Evolutionary conservation across 2,113 vertebrate species (phyloP), one percentile per base, ranked within the genome.

Genomic region (Sula dactylatra): DNA sequence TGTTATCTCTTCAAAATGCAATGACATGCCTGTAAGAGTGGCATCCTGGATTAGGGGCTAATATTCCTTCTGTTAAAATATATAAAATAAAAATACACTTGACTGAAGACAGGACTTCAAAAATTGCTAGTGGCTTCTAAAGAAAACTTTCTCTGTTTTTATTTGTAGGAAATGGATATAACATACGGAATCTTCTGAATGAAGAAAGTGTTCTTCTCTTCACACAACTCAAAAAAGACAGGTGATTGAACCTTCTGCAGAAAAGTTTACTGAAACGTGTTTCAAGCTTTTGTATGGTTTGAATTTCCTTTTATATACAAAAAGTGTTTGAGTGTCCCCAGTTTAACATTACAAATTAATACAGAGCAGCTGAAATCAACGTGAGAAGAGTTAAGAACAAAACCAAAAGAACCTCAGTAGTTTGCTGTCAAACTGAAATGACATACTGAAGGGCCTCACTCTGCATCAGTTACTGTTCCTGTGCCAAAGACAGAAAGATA

Each of bases 111-210:
- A 40, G 32, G 44, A 62, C 34, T 82, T 91, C 10, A 84, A 21
- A 85, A 88, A 71, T 38, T 42, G 13, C 22, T 66, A 12, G 19
- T 67, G 40, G 18, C 47, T 80, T 76, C 56, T 95, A 78, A 96
- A 66, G 36, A 44, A 85, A 92, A 49, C 17, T 38, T 52, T 40
- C 4, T 93, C 14, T 96, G 66, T 34, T 86, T 94, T 96, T 92
- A 13, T 86, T 97, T 95, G 52, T 91, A 98, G 98, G 98, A 96
- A 98, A 98, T 92, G 76, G 82, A 80, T 98, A 98, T 81, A 98
- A 98, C 88, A 91, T 98, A 92, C 97, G 21, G 72, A 98, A 98
- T 95, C 97, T 98, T 77, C 93, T 97, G 93, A 96, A 98, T 14
- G 86, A 98, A 66, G 97, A 98, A 58, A 97, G 98, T 55, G 21